phyloP scores from a whole-genome alignment of 2,888 invertebrate species.

The Phyllotreta cruciferae region DNA sequence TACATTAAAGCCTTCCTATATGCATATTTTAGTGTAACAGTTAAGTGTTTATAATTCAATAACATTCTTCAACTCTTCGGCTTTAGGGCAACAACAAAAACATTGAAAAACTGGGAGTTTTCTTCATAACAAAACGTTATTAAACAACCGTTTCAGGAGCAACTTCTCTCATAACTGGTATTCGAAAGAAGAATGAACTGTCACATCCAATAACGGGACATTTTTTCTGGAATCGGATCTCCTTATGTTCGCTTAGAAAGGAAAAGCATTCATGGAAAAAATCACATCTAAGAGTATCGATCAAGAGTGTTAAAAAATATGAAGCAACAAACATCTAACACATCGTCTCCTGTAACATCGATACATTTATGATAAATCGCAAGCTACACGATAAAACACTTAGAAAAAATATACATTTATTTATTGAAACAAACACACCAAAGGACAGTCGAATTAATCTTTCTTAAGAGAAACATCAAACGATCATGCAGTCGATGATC shows the following conservation, averaged over 20 bases:
- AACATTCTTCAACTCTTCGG: too few species aligned
- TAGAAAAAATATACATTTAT: slow-evolving; percentile 41
- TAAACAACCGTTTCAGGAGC: too few species aligned
- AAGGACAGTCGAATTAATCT: not conserved
- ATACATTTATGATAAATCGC: slow-evolving; percentile 34
- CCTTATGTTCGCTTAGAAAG: slow-evolving; percentile 23
- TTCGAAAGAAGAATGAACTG: too few species aligned
- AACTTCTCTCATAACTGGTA: too few species aligned
- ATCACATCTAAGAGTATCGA: not conserved
- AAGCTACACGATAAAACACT: slow-evolving; percentile 41
- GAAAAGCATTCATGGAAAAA: too few species aligned
- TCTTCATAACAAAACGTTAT: too few species aligned
- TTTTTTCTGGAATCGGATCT: slow-evolving; percentile 33
- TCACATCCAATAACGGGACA: not conserved
- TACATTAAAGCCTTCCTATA: too few species aligned
- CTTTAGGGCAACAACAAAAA: too few species aligned
- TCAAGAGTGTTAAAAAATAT: slow-evolving; percentile 22
- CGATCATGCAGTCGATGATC: not conserved
- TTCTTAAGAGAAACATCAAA: not conserved
- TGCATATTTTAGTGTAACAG: too few species aligned
- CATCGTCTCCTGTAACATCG: slow-evolving; percentile 41
- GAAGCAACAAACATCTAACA: slow-evolving; percentile 46
- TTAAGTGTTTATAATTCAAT: too few species aligned
- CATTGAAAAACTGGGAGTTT: too few species aligned
- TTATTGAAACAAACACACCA: slow-evolving; percentile 32